A percentile compares a stretch with the other conserved stretches of the same genome.
These are phyloP conservation scores for Pelecanus crispus DNA, from an alignment of 2,113 vertebrate species.

Conservation along the genomic window DNA sequence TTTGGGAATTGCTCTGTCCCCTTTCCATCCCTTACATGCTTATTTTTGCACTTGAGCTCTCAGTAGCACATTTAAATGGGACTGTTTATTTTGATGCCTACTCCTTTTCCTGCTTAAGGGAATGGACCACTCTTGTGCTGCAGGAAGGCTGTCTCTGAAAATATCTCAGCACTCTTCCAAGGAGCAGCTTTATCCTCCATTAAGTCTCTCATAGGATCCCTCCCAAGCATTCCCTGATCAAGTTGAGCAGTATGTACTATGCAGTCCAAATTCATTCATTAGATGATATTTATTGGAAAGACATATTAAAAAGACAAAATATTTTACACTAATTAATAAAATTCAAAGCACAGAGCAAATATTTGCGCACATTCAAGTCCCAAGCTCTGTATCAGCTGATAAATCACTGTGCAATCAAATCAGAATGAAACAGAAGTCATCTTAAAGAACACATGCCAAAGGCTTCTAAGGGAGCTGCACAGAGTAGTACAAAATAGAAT, in stretches of 20 bases:
- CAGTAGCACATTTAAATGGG: background rate
- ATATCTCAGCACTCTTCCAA: background rate
- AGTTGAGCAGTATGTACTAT: background rate
- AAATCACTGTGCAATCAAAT: background rate
- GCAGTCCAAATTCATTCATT: background rate
- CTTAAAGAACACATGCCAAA: background rate
- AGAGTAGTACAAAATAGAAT: background rate
- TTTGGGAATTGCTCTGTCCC: background rate
- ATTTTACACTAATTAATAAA: background rate
- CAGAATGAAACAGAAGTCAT: background rate
- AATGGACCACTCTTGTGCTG: background rate
- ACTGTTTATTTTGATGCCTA: background rate
- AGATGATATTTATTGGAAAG: background rate
- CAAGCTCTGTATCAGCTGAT: background rate
- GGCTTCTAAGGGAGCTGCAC: background rate
- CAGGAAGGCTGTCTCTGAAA: background rate
- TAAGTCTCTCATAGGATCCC: background rate
- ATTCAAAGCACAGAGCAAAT: background rate
- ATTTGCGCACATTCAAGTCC: background rate
- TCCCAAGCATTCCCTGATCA: background rate
- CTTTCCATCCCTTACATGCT: background rate
- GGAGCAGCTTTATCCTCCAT: background rate
- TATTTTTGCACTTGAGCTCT: background rate
- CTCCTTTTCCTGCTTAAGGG: background rate
- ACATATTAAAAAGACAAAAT: background rate